These are phyloP conservation scores for Menura novaehollandiae DNA, from an alignment of 2,113 vertebrate genomes.

Conservation along the genomic window DNA sequence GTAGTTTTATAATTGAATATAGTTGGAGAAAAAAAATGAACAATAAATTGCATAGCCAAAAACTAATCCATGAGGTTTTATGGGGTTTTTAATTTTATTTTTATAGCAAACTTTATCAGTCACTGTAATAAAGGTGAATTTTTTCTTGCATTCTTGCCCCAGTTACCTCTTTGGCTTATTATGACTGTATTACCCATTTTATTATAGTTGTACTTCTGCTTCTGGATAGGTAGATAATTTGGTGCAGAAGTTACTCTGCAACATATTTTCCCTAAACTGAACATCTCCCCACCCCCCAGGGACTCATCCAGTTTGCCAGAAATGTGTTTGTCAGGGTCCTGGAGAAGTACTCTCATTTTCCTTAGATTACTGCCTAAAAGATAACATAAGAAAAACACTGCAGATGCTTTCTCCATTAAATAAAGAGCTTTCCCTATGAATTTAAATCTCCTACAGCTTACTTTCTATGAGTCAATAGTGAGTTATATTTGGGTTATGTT, in stretches of 20 bases:
- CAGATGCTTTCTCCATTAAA: conserved; percentile 37
- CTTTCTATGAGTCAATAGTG: not conserved
- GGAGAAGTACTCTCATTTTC: not conserved
- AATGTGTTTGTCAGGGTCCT: not conserved
- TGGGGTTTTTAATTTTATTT: not conserved
- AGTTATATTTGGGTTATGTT: conserved; percentile 34
- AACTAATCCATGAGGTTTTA: not conserved
- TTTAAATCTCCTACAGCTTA: conserved; percentile 13
- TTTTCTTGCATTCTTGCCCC: not conserved
- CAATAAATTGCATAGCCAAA: not conserved
- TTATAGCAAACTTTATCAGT: not conserved
- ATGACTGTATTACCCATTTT: not conserved
- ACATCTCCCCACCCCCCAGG: not conserved
- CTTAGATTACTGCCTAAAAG: not conserved
- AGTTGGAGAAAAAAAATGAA: not conserved
- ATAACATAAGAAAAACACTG: not conserved
- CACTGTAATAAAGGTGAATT: not conserved
- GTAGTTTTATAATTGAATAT: not conserved
- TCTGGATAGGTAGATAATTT: not conserved
- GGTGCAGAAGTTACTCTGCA: not conserved
- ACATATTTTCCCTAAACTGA: not conserved
- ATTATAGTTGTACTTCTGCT: not conserved
- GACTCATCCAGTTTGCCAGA: not conserved
- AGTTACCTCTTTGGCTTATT: not conserved
- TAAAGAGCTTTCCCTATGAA: conserved; percentile 6